Conservation (phyloP, 2,888 invertebrate genomes). For the Diarsia mendica region DNA sequence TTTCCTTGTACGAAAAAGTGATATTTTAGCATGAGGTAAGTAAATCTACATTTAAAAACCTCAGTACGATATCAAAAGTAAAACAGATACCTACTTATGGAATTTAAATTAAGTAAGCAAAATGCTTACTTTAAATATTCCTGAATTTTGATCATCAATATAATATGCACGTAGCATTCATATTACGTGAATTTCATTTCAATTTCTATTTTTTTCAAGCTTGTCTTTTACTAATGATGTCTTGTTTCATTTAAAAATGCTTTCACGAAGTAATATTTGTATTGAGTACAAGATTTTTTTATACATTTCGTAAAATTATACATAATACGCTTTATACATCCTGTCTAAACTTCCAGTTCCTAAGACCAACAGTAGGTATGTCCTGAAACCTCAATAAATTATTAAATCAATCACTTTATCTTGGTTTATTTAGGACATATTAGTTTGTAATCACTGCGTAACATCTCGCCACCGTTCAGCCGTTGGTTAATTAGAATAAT, state of each 20-base stretch:
- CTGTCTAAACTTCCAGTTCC: neutral
- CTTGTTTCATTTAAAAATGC: neutral
- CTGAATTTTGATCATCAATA: neutral
- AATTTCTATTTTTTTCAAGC: neutral
- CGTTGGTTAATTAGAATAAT: constrained; percentile 37
- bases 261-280: too few species aligned
- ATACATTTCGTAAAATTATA: neutral
- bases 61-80: neutral
- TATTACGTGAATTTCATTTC: neutral
- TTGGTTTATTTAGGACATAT: constrained; percentile 46
- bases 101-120: constrained; percentile 22
- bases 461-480: constrained; percentile 26
- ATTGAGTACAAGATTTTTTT: neutral
- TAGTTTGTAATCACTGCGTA: constrained; percentile 11
- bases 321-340: neutral
- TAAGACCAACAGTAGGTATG: neutral
- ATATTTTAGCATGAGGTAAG: too few species aligned
- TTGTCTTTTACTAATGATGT: neutral
- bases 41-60: neutral
- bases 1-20: neutral
- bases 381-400: constrained; percentile 9
- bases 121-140: neutral
- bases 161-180: neutral
- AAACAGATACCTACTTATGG: neutral
- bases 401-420: constrained; percentile 26